A percentile compares a stretch with the other conserved stretches of the same genome.
Evolutionary conservation across 2,113 vertebrate species (phyloP).

Genomic region (Nansenia antarctica): DNA sequence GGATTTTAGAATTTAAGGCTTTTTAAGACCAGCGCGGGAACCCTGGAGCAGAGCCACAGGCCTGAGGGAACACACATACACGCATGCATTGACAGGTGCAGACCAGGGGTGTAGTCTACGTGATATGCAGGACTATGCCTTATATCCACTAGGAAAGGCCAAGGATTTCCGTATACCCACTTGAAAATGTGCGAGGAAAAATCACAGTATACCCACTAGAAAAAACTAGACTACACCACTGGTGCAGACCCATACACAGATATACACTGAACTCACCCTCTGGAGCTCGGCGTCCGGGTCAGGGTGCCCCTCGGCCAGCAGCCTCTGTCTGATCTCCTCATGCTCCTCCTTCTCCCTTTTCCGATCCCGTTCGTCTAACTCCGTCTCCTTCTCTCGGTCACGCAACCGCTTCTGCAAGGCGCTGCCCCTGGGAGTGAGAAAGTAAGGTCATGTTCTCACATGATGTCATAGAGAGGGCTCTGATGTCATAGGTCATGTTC

Average conservation of each 20-base stretch:
- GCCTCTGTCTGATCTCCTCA: constrained; percentile 95
- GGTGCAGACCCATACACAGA: background rate
- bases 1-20: no score
- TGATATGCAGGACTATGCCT: no score
- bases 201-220: no score
- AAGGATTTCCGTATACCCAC: no score
- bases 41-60: no score
- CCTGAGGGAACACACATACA: background rate
- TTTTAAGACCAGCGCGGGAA: no score
- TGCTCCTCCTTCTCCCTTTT: constrained; percentile 97
- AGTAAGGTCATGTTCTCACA: background rate
- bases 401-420: constrained; percentile 95
- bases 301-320: constrained; percentile 95
- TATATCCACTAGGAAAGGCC: no score
- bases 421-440: constrained; percentile 82
- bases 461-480: no score
- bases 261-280: constrained; percentile 76
- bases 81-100: background rate
- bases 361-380: constrained; percentile 93
- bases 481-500: no score
- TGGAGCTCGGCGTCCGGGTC: constrained; percentile 97
- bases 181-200: no score
- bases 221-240: no score
- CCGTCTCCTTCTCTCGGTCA: constrained; percentile 96
- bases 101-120: no score